Conservation (phyloP, 2,797 vertebrate species). For the Arctocebus calabarensis region DNA sequence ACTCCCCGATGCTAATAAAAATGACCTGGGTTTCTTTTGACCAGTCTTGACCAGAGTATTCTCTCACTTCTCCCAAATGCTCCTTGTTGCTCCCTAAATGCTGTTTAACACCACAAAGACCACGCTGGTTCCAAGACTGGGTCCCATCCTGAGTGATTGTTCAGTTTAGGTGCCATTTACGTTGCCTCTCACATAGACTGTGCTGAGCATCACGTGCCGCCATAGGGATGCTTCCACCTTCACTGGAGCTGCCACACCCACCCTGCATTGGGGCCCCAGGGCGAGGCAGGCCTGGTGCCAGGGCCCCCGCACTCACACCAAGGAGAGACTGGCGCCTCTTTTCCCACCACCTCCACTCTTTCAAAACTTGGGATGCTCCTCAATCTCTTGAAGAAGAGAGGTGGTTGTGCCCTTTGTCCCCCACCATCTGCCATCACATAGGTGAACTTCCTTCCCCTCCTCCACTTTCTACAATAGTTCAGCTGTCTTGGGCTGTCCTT, state of each 20-base stretch:
- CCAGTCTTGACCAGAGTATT: background rate
- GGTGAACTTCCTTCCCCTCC: background rate
- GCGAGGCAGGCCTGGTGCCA: background rate
- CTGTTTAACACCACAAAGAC: background rate
- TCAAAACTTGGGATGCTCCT: background rate
- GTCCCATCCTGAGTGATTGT: background rate
- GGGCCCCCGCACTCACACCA: background rate
- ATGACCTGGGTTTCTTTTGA: background rate
- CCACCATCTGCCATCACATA: background rate
- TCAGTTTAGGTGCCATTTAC: background rate
- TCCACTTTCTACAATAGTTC: background rate
- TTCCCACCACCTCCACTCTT: background rate
- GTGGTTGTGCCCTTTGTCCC: rapidly evolving
- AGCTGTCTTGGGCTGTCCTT: background rate
- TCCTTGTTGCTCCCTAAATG: background rate
- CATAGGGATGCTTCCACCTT: background rate
- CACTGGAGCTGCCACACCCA: background rate
- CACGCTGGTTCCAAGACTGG: background rate
- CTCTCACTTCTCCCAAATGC: background rate
- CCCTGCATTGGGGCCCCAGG: background rate
- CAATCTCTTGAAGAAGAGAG: background rate
- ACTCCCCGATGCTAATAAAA: background rate
- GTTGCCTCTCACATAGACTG: background rate
- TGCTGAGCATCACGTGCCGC: background rate
- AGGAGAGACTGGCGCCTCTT: background rate